Percentiles rank a stretch among this genome's conserved stretches.
Conservation (phyloP, 92 coral and sea anemone genomes). For the Virgularia gustaviana region DNA sequence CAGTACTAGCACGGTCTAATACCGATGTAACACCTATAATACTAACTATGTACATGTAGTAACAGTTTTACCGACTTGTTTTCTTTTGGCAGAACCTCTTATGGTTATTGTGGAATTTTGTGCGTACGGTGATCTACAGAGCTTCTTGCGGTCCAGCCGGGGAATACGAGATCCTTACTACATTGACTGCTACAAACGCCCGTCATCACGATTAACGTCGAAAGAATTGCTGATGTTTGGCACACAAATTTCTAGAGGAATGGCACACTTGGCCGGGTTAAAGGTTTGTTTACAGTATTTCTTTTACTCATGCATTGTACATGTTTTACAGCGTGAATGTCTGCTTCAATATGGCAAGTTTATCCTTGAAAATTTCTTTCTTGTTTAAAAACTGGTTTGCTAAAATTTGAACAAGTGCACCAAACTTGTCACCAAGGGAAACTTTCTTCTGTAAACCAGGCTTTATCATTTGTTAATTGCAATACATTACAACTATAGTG, state of each 20-base stretch:
- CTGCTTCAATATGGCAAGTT: too few species aligned
- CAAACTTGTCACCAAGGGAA: not conserved
- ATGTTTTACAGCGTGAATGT: too few species aligned
- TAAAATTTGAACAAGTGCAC: too few species aligned
- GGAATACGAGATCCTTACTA: slow-evolving; percentile 93
- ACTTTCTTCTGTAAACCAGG: not conserved
- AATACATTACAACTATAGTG: not conserved
- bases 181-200: slow-evolving; percentile 79
- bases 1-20: too few species aligned
- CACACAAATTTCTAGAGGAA: slow-evolving; percentile 82
- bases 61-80: not conserved
- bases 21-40: too few species aligned
- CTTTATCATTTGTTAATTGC: not conserved
- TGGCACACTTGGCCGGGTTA: slow-evolving; percentile 93
- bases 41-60: not conserved
- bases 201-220: slow-evolving; percentile 70
- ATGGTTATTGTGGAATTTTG: slow-evolving; percentile 98
- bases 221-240: slow-evolving; percentile 86
- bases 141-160: slow-evolving; percentile 89
- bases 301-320: not conserved
- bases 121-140: slow-evolving; percentile 88
- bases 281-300: slow-evolving; percentile 49
- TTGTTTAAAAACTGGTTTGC: too few species aligned
- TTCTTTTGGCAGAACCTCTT: slow-evolving; percentile 58
- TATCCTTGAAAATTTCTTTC: too few species aligned